Percentiles rank a stretch among this genome's conserved stretches.
Evolutionary conservation across 2,888 invertebrate genomes (phyloP).

Genomic region (Mesorhabditis belari): DNA sequence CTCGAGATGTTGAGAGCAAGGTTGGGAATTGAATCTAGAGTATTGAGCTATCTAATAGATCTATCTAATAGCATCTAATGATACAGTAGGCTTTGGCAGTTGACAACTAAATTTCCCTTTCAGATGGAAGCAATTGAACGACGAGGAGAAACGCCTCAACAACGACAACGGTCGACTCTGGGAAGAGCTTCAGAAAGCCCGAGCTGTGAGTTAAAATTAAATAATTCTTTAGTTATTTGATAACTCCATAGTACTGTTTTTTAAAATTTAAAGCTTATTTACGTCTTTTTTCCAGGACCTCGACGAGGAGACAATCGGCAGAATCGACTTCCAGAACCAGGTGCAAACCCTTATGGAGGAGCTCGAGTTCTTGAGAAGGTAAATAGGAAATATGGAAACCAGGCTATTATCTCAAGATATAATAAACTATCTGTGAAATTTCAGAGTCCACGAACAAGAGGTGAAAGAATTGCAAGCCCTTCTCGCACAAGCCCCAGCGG

Average conservation of each 20-base stretch:
- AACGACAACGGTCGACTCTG: constrained; percentile 49
- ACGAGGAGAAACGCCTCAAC: constrained; percentile 50
- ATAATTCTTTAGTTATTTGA: background rate
- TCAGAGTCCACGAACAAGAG: constrained; percentile 51
- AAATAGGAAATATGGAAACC: background rate
- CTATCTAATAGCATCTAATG: background rate
- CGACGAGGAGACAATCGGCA: constrained; percentile 55
- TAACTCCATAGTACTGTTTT: background rate
- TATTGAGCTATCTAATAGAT: background rate
- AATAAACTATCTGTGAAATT: background rate
- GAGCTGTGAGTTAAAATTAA: constrained; percentile 23
- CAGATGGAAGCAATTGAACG: constrained; percentile 50
- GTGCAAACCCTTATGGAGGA: constrained; percentile 54
- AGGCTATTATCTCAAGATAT: background rate
- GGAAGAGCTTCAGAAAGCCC: constrained; percentile 52
- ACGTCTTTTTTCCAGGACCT: constrained; percentile 37
- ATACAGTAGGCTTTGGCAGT: background rate
- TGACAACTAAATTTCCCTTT: background rate
- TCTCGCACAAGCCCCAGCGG: constrained; percentile 51
- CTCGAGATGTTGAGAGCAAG: constrained; percentile 51
- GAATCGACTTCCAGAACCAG: constrained; percentile 54
- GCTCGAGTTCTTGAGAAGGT: constrained; percentile 50
- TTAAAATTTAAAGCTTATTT: too few relatives aligned
- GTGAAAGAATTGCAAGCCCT: constrained; percentile 53
- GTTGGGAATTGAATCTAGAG: background rate